phyloP scores from a whole-genome alignment of 2,888 invertebrate genomes.

The Nymphalis c-album region DNA sequence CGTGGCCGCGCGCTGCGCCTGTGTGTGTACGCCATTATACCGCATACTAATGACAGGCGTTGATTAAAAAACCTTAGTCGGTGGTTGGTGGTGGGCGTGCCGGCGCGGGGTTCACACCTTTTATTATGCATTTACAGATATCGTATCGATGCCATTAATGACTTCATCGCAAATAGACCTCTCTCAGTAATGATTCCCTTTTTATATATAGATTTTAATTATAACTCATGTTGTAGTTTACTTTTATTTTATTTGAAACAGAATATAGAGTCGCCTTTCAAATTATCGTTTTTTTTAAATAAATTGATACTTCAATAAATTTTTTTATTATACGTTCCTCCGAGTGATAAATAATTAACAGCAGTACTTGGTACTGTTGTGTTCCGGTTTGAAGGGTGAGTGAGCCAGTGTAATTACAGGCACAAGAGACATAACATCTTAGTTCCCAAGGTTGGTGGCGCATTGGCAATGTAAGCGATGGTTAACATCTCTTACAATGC shows the following conservation, averaged over 20 bases:
- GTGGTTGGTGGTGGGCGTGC: conserved; percentile 33
- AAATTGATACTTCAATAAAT: too few relatives aligned
- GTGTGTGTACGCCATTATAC: conserved; percentile 63
- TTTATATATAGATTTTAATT: conserved; percentile 2
- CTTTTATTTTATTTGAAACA: neutral
- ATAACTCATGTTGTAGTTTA: neutral
- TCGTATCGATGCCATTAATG: conserved; percentile 39
- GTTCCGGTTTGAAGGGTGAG: too few relatives aligned
- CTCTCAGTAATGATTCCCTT: conserved; percentile 7
- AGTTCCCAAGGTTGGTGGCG: too few relatives aligned
- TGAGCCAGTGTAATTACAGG: too few relatives aligned
- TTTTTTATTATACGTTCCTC: too few relatives aligned
- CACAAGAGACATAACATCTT: too few relatives aligned
- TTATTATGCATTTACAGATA: conserved; percentile 37
- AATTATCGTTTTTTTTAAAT: too few relatives aligned
- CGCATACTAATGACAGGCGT: conserved; percentile 76
- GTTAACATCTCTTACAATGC: too few relatives aligned
- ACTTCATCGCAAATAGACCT: conserved; percentile 6
- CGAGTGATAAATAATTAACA: too few relatives aligned
- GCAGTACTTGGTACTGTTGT: too few relatives aligned
- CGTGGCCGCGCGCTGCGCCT: conserved; percentile 13
- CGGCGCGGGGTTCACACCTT: conserved; percentile 42
- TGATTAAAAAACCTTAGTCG: conserved; percentile 67
- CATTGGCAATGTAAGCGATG: too few relatives aligned
- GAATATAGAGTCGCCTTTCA: neutral